A percentile compares a stretch with the other conserved stretches of the same genome.
phyloP scores from a whole-genome alignment of 2,797 vertebrate species.

The Scarus forsteni region DNA sequence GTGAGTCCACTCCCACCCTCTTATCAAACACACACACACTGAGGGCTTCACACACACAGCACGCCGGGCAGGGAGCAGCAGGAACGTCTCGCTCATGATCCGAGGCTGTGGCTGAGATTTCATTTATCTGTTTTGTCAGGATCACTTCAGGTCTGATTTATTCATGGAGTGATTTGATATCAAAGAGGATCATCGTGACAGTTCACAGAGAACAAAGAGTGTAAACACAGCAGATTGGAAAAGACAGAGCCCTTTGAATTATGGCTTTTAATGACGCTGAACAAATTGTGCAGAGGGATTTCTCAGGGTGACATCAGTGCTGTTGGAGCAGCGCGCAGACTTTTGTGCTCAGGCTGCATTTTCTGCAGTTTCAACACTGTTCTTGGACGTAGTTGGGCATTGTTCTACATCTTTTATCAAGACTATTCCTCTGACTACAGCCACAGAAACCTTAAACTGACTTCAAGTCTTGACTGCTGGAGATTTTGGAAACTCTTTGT shows the following conservation, averaged over 20 bases:
- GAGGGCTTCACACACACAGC: conserved; percentile 53
- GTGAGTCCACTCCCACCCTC: conserved; percentile 17
- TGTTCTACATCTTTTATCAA: not conserved
- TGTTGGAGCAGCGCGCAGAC: not conserved
- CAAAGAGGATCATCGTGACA: not conserved
- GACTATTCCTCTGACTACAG: no score
- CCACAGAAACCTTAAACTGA: no score
- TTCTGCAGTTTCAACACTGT: not conserved
- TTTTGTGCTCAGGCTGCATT: no score
- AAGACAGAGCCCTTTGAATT: conserved; percentile 4
- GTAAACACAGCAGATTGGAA: not conserved
- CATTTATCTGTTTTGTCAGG: conserved; percentile 22
- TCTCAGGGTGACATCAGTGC: conserved; percentile 3
- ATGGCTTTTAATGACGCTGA: conserved; percentile 5
- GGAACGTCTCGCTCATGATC: conserved; percentile 44
- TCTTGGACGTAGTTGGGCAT: not conserved
- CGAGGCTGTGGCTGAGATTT: conserved; percentile 4
- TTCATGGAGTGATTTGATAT: conserved; percentile 6
- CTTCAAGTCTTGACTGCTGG: no score
- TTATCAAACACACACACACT: conserved; percentile 14
- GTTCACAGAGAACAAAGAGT: conserved; percentile 3
- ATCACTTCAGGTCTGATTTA: conserved; percentile 8
- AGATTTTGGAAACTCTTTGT: no score
- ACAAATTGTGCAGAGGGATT: not conserved
- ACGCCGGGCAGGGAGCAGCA: conserved; percentile 50